Conservation (phyloP, 2,888 invertebrate species). For the Volucella inflata region DNA sequence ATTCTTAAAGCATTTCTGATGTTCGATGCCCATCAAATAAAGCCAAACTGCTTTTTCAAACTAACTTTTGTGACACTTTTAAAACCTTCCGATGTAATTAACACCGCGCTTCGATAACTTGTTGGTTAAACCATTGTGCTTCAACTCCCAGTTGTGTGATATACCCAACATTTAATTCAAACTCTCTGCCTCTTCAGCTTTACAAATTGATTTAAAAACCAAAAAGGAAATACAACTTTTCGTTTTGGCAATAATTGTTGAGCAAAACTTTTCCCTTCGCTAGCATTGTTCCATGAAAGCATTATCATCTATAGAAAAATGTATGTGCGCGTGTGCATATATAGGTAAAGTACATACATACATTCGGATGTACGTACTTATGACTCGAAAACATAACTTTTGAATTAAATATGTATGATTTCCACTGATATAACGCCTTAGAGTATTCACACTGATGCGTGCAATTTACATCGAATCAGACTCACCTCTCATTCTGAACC, state of each 20-base stretch:
- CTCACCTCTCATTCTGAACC: conserved; percentile 21
- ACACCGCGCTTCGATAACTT: conserved; percentile 13
- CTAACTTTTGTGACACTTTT: conserved; percentile 15
- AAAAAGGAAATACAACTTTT: conserved; percentile 46
- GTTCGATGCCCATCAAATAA: background rate
- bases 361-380: conserved; percentile 44
- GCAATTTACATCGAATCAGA: conserved; percentile 52
- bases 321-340: conserved; percentile 1
- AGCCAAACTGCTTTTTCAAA: background rate
- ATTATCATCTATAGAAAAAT: conserved; percentile 34
- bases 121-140: conserved; percentile 7
- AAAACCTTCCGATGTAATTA: conserved; percentile 25
- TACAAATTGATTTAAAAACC: conserved; percentile 57
- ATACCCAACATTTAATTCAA: conserved; percentile 8
- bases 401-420: conserved; percentile 66
- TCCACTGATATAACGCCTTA: conserved; percentile 42
- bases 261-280: conserved; percentile 62
- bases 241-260: conserved; percentile 56
- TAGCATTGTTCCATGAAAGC: conserved; percentile 48
- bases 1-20: background rate
- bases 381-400: conserved; percentile 68
- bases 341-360: conserved; percentile 4
- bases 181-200: conserved; percentile 20
- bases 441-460: conserved; percentile 47
- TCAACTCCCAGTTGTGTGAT: background rate